Evolutionary conservation across 2,797 vertebrate genomes (phyloP), one percentile per base, ranked within the genome.

Genomic region (Anomalospiza imberbis): DNA sequence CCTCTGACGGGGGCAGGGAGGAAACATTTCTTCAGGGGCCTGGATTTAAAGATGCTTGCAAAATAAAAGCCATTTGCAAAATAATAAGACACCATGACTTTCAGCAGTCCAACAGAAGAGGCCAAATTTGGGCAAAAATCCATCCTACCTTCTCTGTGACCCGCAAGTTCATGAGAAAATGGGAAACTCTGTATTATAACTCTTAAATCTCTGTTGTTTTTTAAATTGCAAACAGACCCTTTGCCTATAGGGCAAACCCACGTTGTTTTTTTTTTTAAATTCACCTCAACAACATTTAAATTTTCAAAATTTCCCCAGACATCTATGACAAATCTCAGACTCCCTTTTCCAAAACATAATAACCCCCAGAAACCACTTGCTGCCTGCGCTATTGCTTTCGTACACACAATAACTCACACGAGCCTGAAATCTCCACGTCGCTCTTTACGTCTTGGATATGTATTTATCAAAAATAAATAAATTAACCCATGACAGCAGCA

Each of bases 321-420:
- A 5, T 19, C 29, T 36, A 45, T 26, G 0, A n/a, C 3, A 13
- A 80, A 93, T 67, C 85, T 86, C 76, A 94, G 95, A 74, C 32
- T 55, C 76, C 45, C 40, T 89, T 93, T 96, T 91, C 78, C 58
- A 91, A 93, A 96, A 77, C 8, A 48, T 78, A 85, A 10, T 26
- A 93, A 89, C 31, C 65, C 50, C 67, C 82, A 66, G 70, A 92
- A 95, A 94, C 48, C 53, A 38, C 88, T 91, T 62, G 40, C 16
- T 17, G 12, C 73, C 57, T 26, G 75, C 1, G 2, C 51, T 34
- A 22, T 42, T 2, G 1, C 61, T 36, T 72, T 85, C 1, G 0
- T 31, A 32, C 0, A 0, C n/a, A 2, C 29, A 32, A 26, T 1
- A 1, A 74, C 61, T 61, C 48, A 40, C 6, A 0, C 10, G 40